These are phyloP conservation scores for Agrilus mali DNA, from an alignment of 2,888 invertebrate species.

Conservation along the genomic window DNA sequence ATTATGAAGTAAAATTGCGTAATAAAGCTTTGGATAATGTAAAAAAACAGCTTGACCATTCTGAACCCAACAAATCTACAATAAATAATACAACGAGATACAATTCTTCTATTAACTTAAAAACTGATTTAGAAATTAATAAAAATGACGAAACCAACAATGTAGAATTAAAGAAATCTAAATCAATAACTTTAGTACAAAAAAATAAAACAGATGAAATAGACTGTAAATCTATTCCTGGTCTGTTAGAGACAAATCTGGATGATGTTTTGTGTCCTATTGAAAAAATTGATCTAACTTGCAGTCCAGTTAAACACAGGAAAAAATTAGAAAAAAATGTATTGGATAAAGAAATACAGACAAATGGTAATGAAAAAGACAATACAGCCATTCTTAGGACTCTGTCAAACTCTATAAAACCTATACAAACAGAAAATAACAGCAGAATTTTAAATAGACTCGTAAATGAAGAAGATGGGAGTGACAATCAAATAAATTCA, in stretches of 20 bases:
- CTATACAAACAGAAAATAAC: no score
- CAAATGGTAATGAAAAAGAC: no score
- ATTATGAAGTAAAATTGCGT: constrained; percentile 14
- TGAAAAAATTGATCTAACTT: constrained; percentile 26
- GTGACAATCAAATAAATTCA: constrained; percentile 1
- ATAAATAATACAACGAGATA: constrained; percentile 5
- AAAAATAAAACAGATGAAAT: constrained; percentile 20
- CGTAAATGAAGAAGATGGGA: no score
- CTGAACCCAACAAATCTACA: constrained; percentile 6
- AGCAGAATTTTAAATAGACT: no score
- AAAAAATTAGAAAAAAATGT: constrained; percentile 7
- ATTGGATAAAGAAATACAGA: no score
- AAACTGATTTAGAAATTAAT: no score
- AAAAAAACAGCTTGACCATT: neutral
- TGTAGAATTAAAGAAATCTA: no score
- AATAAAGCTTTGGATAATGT: constrained; percentile 29
- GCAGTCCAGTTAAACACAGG: constrained; percentile 23
- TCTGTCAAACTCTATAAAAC: no score
- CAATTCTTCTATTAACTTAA: constrained; percentile 18
- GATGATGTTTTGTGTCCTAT: constrained; percentile 32
- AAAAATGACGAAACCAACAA: no score
- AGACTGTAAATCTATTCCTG: constrained; percentile 27
- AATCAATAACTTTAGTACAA: no score
- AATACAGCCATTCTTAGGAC: no score
- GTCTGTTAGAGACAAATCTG: constrained; percentile 47